Evolutionary conservation across 2,888 invertebrate species (phyloP).

Genomic region (Sinotaia quadrata): DNA sequence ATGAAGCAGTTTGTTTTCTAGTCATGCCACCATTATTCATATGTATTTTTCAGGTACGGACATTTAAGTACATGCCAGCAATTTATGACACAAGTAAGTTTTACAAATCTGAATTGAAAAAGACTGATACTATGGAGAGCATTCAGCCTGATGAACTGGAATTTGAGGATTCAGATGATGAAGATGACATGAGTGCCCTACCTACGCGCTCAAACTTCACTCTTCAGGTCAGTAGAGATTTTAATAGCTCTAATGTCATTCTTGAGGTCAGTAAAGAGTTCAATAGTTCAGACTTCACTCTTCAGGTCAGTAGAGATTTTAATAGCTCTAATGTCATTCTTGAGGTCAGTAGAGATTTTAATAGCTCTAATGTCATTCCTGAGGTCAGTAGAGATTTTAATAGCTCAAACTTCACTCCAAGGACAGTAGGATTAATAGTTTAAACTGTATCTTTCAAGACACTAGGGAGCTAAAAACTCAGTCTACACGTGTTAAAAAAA

Average conservation of each 20-base stretch:
- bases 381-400: constrained; percentile 29
- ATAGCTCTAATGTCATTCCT: constrained; percentile 59
- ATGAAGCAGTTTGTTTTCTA: not conserved
- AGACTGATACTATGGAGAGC: constrained; percentile 59
- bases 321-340: no score
- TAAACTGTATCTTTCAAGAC: no score
- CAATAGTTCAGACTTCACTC: constrained; percentile 57
- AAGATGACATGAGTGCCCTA: constrained; percentile 56
- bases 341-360: no score
- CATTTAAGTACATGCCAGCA: constrained; percentile 59
- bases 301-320: constrained; percentile 38
- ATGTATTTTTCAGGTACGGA: constrained; percentile 52
- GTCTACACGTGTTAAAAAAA: no score
- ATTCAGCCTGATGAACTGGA: constrained; percentile 46
- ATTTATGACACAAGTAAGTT: constrained; percentile 63
- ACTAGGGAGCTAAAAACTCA: no score
- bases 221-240: constrained; percentile 39
- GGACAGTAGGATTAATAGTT: no score
- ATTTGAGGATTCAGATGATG: constrained; percentile 56
- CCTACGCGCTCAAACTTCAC: constrained; percentile 58
- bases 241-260: no score
- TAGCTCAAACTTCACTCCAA: no score
- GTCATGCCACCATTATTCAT: not conserved
- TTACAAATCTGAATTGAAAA: constrained; percentile 61
- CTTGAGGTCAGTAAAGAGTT: no score